phyloP scores from a whole-genome alignment of 2,888 invertebrate genomes.

The Pedicia rivosa region DNA sequence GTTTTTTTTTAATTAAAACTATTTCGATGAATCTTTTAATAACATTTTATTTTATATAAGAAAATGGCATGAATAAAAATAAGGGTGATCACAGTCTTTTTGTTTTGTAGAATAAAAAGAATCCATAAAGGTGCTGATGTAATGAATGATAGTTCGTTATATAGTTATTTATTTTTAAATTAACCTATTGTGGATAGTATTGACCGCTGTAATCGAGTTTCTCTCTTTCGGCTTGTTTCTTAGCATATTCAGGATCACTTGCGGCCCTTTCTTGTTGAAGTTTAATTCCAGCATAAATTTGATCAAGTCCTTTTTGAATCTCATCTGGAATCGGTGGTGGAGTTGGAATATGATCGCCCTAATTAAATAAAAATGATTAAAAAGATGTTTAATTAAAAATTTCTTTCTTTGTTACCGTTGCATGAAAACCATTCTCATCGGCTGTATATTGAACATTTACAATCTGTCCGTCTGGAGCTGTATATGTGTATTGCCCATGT shows the following conservation, averaged over 20 bases:
- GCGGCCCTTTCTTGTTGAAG: conserved; percentile 34
- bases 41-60: too few relatives aligned
- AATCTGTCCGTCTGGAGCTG: conserved; percentile 56
- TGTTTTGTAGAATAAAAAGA: too few relatives aligned
- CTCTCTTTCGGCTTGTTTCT: conserved; percentile 25
- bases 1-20: too few relatives aligned
- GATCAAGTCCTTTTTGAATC: conserved; percentile 73
- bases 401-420: too few relatives aligned
- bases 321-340: conserved; percentile 69
- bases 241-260: conserved; percentile 29
- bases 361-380: too few relatives aligned
- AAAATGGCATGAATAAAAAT: too few relatives aligned
- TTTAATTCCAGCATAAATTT: conserved; percentile 72
- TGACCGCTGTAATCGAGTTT: conserved; percentile 44
- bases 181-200: conserved; percentile 32
- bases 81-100: too few relatives aligned
- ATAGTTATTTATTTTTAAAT: too few relatives aligned
- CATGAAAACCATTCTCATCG: conserved; percentile 69
- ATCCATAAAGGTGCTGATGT: too few relatives aligned
- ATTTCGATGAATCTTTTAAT: too few relatives aligned
- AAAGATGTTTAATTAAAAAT: too few relatives aligned
- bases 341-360: conserved; percentile 73
- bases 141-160: too few relatives aligned
- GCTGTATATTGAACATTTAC: conserved; percentile 65
- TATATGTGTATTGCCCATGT: conserved; percentile 63